Evolutionary conservation across 1,140 invertebrate genomes (phyloP).

Genomic region (Aporrectodea caliginosa): DNA sequence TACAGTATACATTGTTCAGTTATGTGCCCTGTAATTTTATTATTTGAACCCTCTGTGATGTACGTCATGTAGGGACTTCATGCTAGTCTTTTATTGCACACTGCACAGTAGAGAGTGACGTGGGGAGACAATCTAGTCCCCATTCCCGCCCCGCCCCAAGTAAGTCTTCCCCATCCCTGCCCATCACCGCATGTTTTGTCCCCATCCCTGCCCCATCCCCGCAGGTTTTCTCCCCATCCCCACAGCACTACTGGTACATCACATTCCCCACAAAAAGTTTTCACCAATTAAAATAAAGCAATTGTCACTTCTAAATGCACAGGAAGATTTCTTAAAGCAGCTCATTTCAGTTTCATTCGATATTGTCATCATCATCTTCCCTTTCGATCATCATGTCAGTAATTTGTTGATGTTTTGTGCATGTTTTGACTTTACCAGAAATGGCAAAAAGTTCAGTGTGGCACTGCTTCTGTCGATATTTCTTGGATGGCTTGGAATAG

Average conservation of each 20-base stretch:
- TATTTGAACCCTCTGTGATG: too few species aligned
- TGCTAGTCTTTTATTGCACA: too few species aligned
- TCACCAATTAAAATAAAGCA: neutral
- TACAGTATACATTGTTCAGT: conserved; percentile 17
- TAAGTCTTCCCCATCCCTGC: too few species aligned
- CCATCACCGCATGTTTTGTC: too few species aligned
- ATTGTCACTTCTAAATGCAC: neutral
- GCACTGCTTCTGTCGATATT: conserved; percentile 89
- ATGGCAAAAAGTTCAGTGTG: conserved; percentile 89
- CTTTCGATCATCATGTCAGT: conserved; percentile 17
- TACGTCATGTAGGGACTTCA: too few species aligned
- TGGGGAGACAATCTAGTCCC: conserved; percentile 11
- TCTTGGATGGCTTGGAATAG: conserved; percentile 91
- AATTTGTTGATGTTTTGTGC: conserved; percentile 4
- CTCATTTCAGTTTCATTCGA: too few species aligned
- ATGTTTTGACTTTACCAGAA: conserved; percentile 62
- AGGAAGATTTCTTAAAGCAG: conserved; percentile 10
- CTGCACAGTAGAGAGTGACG: too few species aligned
- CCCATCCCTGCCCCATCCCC: too few species aligned
- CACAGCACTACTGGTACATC: too few species aligned
- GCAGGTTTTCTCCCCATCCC: too few species aligned
- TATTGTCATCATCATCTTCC: too few species aligned
- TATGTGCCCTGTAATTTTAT: neutral
- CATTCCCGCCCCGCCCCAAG: conserved; percentile 16
- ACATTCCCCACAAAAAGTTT: too few species aligned